Evolutionary conservation across 2,888 invertebrate species (phyloP).

Genomic region (Scrobipalpa costella): DNA sequence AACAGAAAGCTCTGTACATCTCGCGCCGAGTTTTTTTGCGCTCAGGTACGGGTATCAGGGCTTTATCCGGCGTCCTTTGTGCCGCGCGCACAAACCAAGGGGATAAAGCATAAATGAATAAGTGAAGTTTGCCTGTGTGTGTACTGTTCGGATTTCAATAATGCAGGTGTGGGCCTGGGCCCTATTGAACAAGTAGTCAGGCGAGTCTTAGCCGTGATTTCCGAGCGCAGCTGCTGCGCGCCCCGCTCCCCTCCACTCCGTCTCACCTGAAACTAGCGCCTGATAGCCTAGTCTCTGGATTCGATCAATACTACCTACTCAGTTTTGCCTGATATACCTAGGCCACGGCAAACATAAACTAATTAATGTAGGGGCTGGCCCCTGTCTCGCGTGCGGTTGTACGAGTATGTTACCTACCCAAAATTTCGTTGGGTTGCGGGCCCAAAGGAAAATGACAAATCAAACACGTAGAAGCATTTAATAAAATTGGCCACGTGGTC

Average conservation of each 20-base stretch:
- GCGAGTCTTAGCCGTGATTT: conserved; percentile 13
- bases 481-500: too few species aligned
- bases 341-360: too few species aligned
- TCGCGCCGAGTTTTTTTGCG: conserved; percentile 16
- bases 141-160: conserved; percentile 36
- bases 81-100: conserved; percentile 42
- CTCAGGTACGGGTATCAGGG: conserved; percentile 16
- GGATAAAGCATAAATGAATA: conserved; percentile 44
- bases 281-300: too few species aligned
- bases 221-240: conserved; percentile 13
- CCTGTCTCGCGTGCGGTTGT: too few species aligned
- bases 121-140: conserved; percentile 38
- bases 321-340: too few species aligned
- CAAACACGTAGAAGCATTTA: too few species aligned
- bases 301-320: too few species aligned
- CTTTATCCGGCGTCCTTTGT: conserved; percentile 16
- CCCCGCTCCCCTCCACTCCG: neutral
- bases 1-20: conserved; percentile 13
- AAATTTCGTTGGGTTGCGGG: too few species aligned
- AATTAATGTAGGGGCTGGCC: too few species aligned
- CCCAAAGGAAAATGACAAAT: too few species aligned
- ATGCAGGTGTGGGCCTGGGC: conserved; percentile 48
- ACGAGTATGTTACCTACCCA: too few species aligned
- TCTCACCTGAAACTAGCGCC: neutral
- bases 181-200: conserved; percentile 13